Conservation (phyloP, 1,140 invertebrate species). For the Diabrotica undecimpunctata region DNA sequence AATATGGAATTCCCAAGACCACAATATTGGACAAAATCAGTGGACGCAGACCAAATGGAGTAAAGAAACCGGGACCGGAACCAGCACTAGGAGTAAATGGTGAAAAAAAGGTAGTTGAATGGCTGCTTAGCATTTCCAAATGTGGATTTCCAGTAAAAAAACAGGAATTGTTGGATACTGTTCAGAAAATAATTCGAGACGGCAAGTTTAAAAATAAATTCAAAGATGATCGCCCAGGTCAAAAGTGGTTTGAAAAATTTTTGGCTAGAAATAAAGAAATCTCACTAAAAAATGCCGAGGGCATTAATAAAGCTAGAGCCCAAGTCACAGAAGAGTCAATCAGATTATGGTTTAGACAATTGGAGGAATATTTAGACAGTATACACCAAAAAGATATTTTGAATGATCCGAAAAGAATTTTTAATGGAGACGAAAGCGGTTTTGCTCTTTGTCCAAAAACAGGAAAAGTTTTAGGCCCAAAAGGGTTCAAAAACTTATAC, state of each 20-base stretch:
- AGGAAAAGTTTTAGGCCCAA: constrained; percentile 27
- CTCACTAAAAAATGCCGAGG: constrained; percentile 10
- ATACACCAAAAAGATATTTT: neutral
- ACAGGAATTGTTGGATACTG: neutral
- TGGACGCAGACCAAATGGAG: constrained; percentile 28
- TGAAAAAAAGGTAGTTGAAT: constrained; percentile 36
- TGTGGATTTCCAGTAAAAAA: constrained; percentile 13
- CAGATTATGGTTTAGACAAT: constrained; percentile 2
- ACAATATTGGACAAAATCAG: constrained; percentile 32
- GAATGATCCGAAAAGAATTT: neutral
- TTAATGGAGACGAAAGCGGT: constrained; percentile 11
- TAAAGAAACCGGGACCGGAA: constrained; percentile 33
- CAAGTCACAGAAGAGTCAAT: constrained; percentile 17
- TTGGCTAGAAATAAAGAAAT: constrained; percentile 12
- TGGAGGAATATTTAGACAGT: neutral
- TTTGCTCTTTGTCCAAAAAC: too few species aligned
- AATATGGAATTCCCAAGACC: constrained; percentile 31
- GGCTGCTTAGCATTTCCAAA: neutral
- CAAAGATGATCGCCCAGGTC: constrained; percentile 8
- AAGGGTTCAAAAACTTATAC: too few species aligned
- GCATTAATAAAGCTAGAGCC: constrained; percentile 21
- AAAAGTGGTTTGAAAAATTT: constrained; percentile 20
- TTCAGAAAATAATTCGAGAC: neutral
- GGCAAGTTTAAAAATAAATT: constrained; percentile 5
- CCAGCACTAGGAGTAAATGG: constrained; percentile 26